Percentiles rank a stretch among this genome's conserved stretches.
Conservation (phyloP, 1,140 invertebrate species). For the Cydia amplana region DNA sequence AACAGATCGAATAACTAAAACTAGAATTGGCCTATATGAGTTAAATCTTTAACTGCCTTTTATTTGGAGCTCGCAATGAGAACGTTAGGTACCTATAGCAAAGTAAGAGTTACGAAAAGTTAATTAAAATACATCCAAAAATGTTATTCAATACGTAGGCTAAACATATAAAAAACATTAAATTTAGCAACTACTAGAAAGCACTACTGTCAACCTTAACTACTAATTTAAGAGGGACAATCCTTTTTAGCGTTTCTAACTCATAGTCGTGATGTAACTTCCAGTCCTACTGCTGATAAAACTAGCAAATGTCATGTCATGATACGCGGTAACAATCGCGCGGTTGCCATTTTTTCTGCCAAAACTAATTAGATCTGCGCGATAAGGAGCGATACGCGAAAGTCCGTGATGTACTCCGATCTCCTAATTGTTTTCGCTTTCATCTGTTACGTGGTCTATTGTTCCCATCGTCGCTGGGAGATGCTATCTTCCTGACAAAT, state of each 20-base stretch:
- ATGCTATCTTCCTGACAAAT: constrained; percentile 67
- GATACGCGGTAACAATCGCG: constrained; percentile 19
- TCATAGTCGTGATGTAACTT: neutral
- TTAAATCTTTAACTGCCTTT: too few species aligned
- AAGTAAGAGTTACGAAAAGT: too few species aligned
- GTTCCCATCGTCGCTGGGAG: constrained; percentile 48
- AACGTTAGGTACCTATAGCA: too few species aligned
- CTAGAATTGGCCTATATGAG: too few species aligned
- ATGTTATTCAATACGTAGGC: too few species aligned
- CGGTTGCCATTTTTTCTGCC: constrained; percentile 24
- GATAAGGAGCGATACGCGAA: constrained; percentile 42
- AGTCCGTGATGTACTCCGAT: constrained; percentile 52
- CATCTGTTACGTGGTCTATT: constrained; percentile 56
- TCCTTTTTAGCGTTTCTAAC: neutral
- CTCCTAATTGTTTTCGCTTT: constrained; percentile 70
- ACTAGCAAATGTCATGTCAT: neutral
- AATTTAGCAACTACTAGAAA: too few species aligned
- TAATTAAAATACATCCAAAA: too few species aligned
- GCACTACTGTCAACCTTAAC: neutral
- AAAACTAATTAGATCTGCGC: constrained; percentile 22
- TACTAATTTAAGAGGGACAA: neutral
- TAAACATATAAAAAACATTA: too few species aligned
- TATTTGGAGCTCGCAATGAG: too few species aligned
- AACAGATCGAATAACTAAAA: too few species aligned
- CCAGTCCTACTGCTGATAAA: neutral